Conservation (phyloP, 2,797 vertebrate species). For the Cephalopachus bancanus region DNA sequence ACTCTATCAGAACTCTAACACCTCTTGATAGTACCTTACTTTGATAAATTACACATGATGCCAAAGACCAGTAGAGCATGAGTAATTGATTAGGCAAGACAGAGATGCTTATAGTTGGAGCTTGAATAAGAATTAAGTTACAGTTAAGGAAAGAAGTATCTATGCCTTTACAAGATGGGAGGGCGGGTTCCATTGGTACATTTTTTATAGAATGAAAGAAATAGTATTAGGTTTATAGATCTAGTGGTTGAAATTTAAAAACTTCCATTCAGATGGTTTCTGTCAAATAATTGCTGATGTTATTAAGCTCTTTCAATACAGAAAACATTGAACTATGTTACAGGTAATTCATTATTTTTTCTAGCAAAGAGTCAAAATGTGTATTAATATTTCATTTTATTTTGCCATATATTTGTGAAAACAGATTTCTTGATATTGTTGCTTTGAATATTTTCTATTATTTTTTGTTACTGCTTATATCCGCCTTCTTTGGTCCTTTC, state of each 20-base stretch:
- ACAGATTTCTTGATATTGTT: background rate
- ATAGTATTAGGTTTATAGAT: background rate
- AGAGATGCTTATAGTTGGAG: background rate
- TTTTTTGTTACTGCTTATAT: background rate
- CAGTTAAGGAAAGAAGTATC: background rate
- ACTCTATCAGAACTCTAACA: background rate
- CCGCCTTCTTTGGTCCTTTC: background rate
- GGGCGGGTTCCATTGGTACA: background rate
- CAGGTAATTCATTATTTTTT: background rate
- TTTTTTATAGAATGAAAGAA: background rate
- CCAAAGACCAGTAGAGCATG: background rate
- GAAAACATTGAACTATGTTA: background rate
- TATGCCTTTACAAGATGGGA: background rate
- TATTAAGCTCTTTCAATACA: background rate
- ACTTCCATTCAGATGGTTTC: background rate
- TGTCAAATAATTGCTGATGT: background rate
- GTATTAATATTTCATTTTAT: background rate
- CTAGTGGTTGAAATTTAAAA: background rate
- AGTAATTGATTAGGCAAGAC: background rate
- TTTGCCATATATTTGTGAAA: background rate
- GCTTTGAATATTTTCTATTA: background rate
- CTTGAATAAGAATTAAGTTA: background rate
- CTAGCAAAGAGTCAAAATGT: background rate
- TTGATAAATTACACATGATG: background rate
- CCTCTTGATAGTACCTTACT: background rate